Percentiles rank a stretch among this genome's conserved stretches.
These are phyloP conservation scores for Listrodromus nycthemerus DNA, from an alignment of 2,888 invertebrate genomes.

Conservation along the genomic window DNA sequence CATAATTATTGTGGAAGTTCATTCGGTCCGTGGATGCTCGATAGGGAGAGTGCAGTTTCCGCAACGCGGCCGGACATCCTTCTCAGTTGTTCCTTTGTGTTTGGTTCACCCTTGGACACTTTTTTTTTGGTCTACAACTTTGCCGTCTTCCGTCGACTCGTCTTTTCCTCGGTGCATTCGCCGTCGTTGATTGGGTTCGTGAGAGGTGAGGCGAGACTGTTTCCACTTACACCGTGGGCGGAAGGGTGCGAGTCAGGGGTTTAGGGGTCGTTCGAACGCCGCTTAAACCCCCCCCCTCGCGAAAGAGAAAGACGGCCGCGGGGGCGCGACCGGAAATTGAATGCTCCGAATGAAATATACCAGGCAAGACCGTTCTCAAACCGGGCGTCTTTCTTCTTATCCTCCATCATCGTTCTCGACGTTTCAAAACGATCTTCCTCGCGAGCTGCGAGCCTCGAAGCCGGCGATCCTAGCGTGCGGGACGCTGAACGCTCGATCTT, in stretches of 20 bases:
- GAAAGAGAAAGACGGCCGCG: slow-evolving; percentile 41
- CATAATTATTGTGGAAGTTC: too few species aligned
- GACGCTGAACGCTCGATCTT: background rate
- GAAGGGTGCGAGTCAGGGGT: slow-evolving; percentile 43
- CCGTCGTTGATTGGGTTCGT: background rate
- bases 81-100: background rate
- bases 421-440: slow-evolving; percentile 5
- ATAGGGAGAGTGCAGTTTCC: too few species aligned
- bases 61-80: too few species aligned
- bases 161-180: background rate
- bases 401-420: background rate
- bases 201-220: background rate
- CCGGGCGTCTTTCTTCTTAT: slow-evolving; percentile 32
- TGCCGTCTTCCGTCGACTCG: background rate
- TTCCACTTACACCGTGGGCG: background rate
- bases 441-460: background rate
- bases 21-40: too few species aligned
- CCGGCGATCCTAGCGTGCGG: background rate
- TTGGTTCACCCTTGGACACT: background rate
- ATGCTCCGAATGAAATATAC: slow-evolving; percentile 79
- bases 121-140: background rate
- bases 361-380: slow-evolving; percentile 48
- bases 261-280: slow-evolving; percentile 58
- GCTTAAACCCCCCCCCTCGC: background rate
- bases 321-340: slow-evolving; percentile 78